Evolutionary conservation across 1,140 invertebrate species (phyloP).

Genomic region (Tetragonula clypearis): DNA sequence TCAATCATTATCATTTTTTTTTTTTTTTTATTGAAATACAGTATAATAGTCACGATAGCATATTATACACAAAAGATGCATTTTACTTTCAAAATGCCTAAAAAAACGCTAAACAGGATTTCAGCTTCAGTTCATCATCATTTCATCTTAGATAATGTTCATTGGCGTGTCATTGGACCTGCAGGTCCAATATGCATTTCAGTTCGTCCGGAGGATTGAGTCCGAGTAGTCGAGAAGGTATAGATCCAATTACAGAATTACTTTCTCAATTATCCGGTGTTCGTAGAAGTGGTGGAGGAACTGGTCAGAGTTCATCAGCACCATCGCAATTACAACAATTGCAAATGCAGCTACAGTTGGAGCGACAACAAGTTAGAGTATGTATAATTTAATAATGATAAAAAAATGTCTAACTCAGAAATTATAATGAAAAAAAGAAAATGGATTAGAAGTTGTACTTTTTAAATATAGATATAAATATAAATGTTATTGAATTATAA

Average conservation of each 20-base stretch:
- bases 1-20: conserved; percentile 31
- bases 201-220: conserved; percentile 92
- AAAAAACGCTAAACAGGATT: conserved; percentile 8
- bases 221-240: conserved; percentile 92
- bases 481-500: background rate
- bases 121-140: conserved; percentile 48
- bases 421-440: background rate
- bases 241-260: conserved; percentile 96
- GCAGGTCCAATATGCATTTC: conserved; percentile 94
- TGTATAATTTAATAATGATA: conserved; percentile 58
- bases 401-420: background rate
- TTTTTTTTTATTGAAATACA: conserved; percentile 4
- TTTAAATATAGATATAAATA: background rate
- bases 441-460: background rate
- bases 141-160: conserved; percentile 66
- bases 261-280: conserved; percentile 96
- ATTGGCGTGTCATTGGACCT: conserved; percentile 67
- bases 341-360: conserved; percentile 94
- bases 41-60: background rate
- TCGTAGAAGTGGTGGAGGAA: conserved; percentile 85
- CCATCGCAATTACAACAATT: conserved; percentile 92
- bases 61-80: background rate
- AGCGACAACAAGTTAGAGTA: conserved; percentile 92
- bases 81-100: background rate
- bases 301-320: conserved; percentile 84